Base-by-base conservation (phyloP, 2,113 vertebrate genomes). In the Brienomyrus longianalis region DNA sequence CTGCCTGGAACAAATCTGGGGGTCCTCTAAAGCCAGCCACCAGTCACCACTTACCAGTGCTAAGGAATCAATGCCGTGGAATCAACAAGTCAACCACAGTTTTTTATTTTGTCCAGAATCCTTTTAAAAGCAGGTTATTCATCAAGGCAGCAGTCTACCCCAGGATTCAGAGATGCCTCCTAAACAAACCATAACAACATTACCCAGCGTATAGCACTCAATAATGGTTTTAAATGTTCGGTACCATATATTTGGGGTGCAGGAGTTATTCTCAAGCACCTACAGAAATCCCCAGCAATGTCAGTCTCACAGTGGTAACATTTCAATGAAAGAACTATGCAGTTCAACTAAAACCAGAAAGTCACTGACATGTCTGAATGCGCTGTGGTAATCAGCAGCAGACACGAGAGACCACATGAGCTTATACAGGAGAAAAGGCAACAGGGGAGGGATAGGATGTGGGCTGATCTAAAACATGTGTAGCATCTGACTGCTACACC, bases 401-500 rank as follows among this genome's bases (percentile, higher is more conserved):
- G 88, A 48, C 52, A 48, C 19, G 5, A 84, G n/a, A 88, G 80
- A 43, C 54, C 35, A 27, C 88, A 52, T 59, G 80, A 85, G 80
- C 89, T 84, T 52, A 83, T 54, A 54, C n/a, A 11, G n/a, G 47
- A 43, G 66, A 52, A 35, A 70, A 43, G 85, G 45, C 47, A 35
- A 62, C 51, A 19, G 83, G 52, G 48, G 59, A 84, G 83, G 54
- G 23, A 80, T 48, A 59, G 19, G 23, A 94, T 89, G 88, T 93
- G 92, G 91, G 91, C 59, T 66, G 50, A 92, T 77, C 90, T 88
- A 94, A 91, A 93, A 77, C 54, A 83, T 50, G 83, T 43, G 1
- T 89, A 92, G 93, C 91, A 90, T 94, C 91, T 91, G 91, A 91
- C 90, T 87, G 88, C 91, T 35, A 88, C 90, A 54, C 74, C 43